Conservation (phyloP, 2,888 invertebrate species). For the Alloplasta piceator region DNA sequence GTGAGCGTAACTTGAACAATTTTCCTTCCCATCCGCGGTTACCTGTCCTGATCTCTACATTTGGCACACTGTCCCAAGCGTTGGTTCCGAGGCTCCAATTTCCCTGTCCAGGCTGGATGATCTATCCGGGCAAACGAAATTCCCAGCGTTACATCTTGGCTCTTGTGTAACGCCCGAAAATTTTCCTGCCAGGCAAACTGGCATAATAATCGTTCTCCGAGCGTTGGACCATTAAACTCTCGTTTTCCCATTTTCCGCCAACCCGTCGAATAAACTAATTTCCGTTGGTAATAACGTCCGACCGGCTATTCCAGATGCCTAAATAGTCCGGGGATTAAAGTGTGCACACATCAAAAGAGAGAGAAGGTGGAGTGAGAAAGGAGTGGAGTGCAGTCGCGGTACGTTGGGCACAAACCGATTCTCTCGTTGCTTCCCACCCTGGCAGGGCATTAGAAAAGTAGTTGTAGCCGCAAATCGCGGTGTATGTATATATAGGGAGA, state of each 20-base stretch:
- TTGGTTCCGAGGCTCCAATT: too few species aligned
- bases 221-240: not conserved
- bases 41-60: too few species aligned
- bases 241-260: not conserved
- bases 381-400: conserved; percentile 34
- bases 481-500: too few species aligned
- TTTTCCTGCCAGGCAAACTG: not conserved
- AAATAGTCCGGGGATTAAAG: conserved; percentile 42
- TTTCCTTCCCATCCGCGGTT: too few species aligned
- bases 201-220: conserved; percentile 17
- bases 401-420: conserved; percentile 44
- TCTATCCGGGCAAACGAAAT: too few species aligned
- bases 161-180: not conserved
- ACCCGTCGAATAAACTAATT: conserved; percentile 56
- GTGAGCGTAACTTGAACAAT: too few species aligned
- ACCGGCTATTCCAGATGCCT: conserved; percentile 26
- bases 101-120: too few species aligned
- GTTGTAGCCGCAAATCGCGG: conserved; percentile 52
- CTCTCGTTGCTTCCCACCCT: not conserved
- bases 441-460: conserved; percentile 57
- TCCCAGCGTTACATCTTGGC: not conserved
- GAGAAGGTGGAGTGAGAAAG: not conserved
- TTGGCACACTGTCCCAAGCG: too few species aligned
- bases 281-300: conserved; percentile 57
- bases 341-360: conserved; percentile 17